phyloP scores from a whole-genome alignment of 2,797 vertebrate genomes.

The Cottoperca gobio region DNA sequence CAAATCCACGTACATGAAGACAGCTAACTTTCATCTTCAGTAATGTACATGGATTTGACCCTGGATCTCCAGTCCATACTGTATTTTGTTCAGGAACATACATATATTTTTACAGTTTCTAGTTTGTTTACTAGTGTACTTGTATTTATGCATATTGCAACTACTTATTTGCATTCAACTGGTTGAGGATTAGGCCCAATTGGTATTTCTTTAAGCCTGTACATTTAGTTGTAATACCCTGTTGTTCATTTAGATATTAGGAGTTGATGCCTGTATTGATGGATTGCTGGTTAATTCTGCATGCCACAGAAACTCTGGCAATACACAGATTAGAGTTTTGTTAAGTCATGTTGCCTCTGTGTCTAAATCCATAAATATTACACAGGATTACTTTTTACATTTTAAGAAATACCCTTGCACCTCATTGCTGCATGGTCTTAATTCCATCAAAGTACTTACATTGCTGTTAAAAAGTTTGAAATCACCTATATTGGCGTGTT shows the following conservation, averaged over 20 bases:
- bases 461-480: not conserved
- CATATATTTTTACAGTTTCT: not conserved
- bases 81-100: not conserved
- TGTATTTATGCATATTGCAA: not conserved
- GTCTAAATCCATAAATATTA: not conserved
- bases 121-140: not conserved
- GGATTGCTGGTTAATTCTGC: not conserved
- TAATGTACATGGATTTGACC: no score
- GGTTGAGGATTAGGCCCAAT: not conserved
- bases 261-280: not conserved
- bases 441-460: not conserved
- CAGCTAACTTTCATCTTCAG: no score
- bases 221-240: not conserved
- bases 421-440: not conserved
- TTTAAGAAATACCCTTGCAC: not conserved
- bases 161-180: not conserved
- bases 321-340: not conserved
- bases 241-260: not conserved
- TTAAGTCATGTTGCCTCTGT: not conserved
- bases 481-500: no score
- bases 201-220: not conserved
- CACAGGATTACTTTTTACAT: not conserved
- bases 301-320: not conserved
- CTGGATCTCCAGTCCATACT: no score
- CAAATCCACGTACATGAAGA: no score